These are phyloP conservation scores for Eriosoma lanigerum DNA, from an alignment of 1,140 invertebrate species.

Conservation along the genomic window DNA sequence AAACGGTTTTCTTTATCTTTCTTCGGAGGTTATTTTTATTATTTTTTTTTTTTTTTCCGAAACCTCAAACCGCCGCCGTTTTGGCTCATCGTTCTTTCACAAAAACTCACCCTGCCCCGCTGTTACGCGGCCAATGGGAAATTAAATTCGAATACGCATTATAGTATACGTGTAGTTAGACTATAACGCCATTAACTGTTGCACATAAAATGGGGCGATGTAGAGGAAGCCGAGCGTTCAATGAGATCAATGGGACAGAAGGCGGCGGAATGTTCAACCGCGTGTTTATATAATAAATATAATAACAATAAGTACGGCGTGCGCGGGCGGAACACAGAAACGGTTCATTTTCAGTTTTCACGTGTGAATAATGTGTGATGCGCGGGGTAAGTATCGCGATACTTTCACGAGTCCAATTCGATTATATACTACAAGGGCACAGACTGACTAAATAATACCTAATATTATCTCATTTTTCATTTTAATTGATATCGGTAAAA, in stretches of 20 bases:
- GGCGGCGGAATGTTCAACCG: constrained; percentile 10
- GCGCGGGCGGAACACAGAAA: too few species aligned
- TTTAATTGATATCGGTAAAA: too few species aligned
- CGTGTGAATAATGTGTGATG: too few species aligned
- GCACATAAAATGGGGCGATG: background rate
- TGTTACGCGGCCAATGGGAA: constrained; percentile 31
- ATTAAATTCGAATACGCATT: constrained; percentile 20
- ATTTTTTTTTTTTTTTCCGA: constrained; percentile 16
- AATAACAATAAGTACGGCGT: too few species aligned
- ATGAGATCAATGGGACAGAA: constrained; percentile 27
- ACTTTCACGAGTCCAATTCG: background rate
- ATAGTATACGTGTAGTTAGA: background rate
- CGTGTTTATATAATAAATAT: background rate
- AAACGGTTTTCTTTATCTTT: constrained; percentile 37
- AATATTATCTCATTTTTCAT: too few species aligned
- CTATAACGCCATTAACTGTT: constrained; percentile 42
- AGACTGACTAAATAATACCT: too few species aligned
- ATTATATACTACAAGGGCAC: too few species aligned
- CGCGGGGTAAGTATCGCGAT: background rate
- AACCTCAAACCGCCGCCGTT: constrained; percentile 24
- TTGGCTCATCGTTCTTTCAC: constrained; percentile 47
- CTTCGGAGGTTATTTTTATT: background rate
- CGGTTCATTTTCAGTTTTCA: too few species aligned
- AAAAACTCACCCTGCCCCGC: background rate
- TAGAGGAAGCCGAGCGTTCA: constrained; percentile 15